phyloP scores from a whole-genome alignment of 2,113 vertebrate genomes.

The Chinchilla lanigera region DNA sequence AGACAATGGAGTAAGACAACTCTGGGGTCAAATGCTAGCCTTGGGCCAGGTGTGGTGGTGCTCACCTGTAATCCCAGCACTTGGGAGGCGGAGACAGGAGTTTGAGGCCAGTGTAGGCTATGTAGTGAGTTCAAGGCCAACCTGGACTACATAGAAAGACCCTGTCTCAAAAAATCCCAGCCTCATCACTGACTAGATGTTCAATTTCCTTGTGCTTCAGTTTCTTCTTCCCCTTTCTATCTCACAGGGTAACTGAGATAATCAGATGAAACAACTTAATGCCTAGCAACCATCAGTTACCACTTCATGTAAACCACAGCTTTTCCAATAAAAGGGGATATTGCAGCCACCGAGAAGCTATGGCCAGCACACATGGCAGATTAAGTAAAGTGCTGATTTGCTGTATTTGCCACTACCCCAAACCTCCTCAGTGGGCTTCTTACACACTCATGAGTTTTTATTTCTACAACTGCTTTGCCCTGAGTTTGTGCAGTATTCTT shows the following conservation, averaged over 20 bases:
- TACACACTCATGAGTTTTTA: neutral
- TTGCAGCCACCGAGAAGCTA: neutral
- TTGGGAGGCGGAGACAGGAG: neutral
- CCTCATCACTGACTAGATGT: neutral
- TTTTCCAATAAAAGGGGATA: conserved; percentile 45
- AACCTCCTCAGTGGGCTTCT: neutral
- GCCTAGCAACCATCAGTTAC: conserved; percentile 2
- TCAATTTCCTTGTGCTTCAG: conserved; percentile 31
- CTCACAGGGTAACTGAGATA: conserved; percentile 45
- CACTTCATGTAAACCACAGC: neutral
- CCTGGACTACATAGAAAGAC: neutral
- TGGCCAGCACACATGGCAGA: conserved; percentile 17
- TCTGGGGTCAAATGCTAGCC: conserved; percentile 33
- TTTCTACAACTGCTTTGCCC: neutral
- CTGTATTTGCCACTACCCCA: neutral
- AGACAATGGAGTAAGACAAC: conserved; percentile 33
- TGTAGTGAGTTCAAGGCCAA: neutral
- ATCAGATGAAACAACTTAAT: conserved; percentile 43
- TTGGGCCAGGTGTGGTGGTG: neutral
- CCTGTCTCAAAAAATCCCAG: neutral
- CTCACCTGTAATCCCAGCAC: neutral
- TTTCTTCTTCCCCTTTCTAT: conserved; percentile 60
- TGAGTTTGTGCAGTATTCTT: conserved; percentile 22
- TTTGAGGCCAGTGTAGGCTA: neutral
- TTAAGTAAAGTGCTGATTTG: neutral